phyloP scores from a whole-genome alignment of 2,888 invertebrate species.

The Cynaeus angustus region DNA sequence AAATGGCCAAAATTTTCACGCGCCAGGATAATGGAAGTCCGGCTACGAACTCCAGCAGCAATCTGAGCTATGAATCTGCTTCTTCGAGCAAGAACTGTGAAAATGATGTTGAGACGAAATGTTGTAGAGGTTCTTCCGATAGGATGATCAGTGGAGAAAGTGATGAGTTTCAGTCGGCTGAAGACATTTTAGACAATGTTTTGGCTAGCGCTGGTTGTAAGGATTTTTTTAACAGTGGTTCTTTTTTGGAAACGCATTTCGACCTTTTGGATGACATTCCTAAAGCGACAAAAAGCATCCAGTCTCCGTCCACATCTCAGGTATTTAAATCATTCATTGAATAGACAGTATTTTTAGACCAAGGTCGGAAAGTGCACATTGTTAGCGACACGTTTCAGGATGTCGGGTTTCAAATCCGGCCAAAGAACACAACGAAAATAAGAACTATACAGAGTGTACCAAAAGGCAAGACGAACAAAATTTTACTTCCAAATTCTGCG shows the following conservation, averaged over 20 bases:
- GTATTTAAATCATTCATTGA: slow-evolving; percentile 26
- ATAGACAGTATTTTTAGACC: slow-evolving; percentile 9
- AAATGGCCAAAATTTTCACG: slow-evolving; percentile 69
- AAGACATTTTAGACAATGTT: slow-evolving; percentile 72
- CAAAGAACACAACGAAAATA: too few species aligned
- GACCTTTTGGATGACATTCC: slow-evolving; percentile 61
- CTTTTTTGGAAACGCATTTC: slow-evolving; percentile 69
- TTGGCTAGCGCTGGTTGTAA: slow-evolving; percentile 68
- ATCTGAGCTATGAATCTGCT: slow-evolving; percentile 74
- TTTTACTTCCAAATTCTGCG: not conserved
- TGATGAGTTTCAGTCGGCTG: slow-evolving; percentile 74
- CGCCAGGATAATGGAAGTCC: slow-evolving; percentile 60
- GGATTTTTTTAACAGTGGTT: slow-evolving; percentile 68
- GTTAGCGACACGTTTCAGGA: too few species aligned
- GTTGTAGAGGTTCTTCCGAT: slow-evolving; percentile 23
- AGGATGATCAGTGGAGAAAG: slow-evolving; percentile 58
- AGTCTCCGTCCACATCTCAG: slow-evolving; percentile 42
- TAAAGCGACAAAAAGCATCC: slow-evolving; percentile 7
- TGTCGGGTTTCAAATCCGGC: too few species aligned
- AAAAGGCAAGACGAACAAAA: not conserved
- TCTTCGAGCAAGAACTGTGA: slow-evolving; percentile 68
- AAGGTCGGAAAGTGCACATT: slow-evolving; percentile 17
- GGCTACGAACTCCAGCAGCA: slow-evolving; percentile 68
- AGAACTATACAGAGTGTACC: not conserved
- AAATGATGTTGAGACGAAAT: slow-evolving; percentile 18